Evolutionary conservation across 2,797 vertebrate species (phyloP).

Genomic region (Eulemur rubriventer): DNA sequence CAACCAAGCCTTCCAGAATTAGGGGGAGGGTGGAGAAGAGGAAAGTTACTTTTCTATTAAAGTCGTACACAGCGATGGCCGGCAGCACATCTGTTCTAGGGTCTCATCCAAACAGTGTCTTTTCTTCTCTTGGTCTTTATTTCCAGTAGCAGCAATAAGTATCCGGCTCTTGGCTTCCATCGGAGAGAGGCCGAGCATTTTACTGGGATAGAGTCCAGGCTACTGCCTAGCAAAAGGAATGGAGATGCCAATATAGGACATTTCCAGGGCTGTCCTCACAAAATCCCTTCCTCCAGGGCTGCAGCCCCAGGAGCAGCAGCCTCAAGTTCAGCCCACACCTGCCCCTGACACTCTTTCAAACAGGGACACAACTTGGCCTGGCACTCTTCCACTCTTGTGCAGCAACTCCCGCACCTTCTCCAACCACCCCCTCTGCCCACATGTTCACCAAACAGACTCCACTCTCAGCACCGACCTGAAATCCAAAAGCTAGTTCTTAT

Average conservation of each 20-base stretch:
- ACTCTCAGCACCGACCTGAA: neutral
- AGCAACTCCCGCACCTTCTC: neutral
- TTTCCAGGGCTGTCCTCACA: neutral
- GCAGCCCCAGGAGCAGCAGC: neutral
- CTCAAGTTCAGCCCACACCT: rapidly evolving
- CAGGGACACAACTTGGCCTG: neutral
- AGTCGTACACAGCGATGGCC: conserved; percentile 17
- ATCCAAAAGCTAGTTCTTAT: neutral
- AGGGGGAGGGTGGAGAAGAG: conserved; percentile 31
- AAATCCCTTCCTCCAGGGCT: neutral
- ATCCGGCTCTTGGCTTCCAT: neutral
- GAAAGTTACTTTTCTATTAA: conserved; percentile 39
- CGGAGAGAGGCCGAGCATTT: conserved; percentile 32
- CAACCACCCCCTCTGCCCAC: neutral
- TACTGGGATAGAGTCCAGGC: neutral
- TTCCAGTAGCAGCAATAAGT: neutral
- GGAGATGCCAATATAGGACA: neutral
- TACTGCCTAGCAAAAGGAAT: neutral
- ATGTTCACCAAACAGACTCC: neutral
- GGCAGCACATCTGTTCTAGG: conserved; percentile 50
- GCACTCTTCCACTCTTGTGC: neutral
- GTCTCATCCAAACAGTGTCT: neutral
- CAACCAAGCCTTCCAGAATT: conserved; percentile 57
- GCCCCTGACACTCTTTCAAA: neutral
- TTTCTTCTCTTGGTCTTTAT: conserved; percentile 47